Conservation (phyloP, 2,797 vertebrate species). For the Bradypodion pumilum region DNA sequence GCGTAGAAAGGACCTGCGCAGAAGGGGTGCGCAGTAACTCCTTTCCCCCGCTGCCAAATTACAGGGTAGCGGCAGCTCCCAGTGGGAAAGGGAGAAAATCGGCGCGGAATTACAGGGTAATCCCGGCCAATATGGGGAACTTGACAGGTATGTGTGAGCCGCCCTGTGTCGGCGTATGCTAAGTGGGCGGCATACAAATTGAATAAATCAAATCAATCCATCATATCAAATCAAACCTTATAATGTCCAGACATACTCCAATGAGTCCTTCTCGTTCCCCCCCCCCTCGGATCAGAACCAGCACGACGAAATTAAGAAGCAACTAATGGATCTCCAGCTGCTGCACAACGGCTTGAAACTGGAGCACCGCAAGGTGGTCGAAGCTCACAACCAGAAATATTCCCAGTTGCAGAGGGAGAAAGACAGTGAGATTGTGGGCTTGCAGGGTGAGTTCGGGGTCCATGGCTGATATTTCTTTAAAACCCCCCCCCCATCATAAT, state of each 20-base stretch:
- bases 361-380: conserved; percentile 65
- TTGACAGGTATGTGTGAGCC: no score
- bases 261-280: background rate
- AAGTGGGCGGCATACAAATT: no score
- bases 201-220: no score
- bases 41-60: no score
- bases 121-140: no score
- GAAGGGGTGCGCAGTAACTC: no score
- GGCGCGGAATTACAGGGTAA: no score
- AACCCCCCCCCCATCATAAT: background rate
- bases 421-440: conserved; percentile 59
- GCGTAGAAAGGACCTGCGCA: no score
- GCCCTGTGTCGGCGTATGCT: no score
- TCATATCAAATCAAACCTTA: no score
- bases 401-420: conserved; percentile 69
- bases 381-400: conserved; percentile 63
- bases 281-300: conserved; percentile 63
- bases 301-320: conserved; percentile 74
- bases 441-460: conserved; percentile 66
- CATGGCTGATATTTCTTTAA: background rate
- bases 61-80: no score
- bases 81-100: no score
- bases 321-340: conserved; percentile 72
- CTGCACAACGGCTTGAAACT: conserved; percentile 73
- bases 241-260: background rate